These are phyloP conservation scores for Cranoglanis bouderius DNA, from an alignment of 2,113 vertebrate species.

Conservation along the genomic window DNA sequence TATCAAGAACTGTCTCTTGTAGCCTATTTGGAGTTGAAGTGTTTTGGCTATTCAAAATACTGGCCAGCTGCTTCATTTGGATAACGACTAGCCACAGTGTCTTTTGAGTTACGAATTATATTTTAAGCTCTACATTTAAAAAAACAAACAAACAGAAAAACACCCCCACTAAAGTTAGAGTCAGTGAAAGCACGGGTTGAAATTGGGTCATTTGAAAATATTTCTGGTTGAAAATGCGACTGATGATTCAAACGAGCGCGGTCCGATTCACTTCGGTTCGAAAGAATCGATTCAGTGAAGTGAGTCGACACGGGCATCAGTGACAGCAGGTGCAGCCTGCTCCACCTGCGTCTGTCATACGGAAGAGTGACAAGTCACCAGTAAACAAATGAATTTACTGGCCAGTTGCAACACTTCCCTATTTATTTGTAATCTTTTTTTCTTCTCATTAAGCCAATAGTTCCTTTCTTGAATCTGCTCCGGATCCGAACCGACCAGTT, in stretches of 20 bases:
- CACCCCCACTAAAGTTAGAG: neutral
- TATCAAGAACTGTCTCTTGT: neutral
- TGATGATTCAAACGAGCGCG: neutral
- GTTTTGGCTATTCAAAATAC: neutral
- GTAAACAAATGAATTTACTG: neutral
- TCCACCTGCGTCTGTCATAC: conserved; percentile 7
- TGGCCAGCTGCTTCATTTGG: neutral
- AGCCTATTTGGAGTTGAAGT: too few species aligned
- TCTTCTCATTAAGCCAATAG: too few species aligned
- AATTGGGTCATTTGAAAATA: neutral
- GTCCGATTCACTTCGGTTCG: neutral
- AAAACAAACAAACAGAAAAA: too few species aligned
- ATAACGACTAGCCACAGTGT: neutral
- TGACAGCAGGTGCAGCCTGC: conserved; percentile 36
- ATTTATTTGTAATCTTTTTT: neutral
- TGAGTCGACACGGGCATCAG: neutral
- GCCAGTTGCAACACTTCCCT: too few species aligned
- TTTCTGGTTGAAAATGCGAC: neutral
- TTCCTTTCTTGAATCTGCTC: neutral
- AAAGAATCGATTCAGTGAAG: conserved; percentile 5
- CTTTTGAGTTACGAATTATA: too few species aligned
- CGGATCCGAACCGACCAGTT: neutral
- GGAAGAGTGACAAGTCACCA: conserved; percentile 26
- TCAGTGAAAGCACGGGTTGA: neutral
- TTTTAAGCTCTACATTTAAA: neutral